Base-by-base conservation (phyloP, 2,797 vertebrate species). In the Myotis myotis region DNA sequence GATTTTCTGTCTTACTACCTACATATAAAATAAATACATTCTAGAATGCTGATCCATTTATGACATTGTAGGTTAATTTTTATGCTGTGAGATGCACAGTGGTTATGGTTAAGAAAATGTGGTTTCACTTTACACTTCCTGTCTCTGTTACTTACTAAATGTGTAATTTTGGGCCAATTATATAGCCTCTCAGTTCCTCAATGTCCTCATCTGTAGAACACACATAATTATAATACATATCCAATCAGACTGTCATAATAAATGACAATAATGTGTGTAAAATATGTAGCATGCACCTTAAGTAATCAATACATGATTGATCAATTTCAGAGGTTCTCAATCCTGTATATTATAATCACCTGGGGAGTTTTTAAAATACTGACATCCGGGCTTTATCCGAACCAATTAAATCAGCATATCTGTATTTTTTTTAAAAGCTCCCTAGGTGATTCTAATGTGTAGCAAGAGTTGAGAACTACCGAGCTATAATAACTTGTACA, bases 101-200 rank as follows among this genome's bases (percentile, higher is more conserved):
- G 20, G 64, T n/a, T 80, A 57, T 84, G n/a, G 66, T 38, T 95
- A 89, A 87, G 28, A 84, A 93, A 89, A 76, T 36, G 17, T 78
- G 38, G 53, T 70, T 72, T 72, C n/a, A 66, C 8, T 6, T 60
- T 51, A 55, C 28, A 68, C 20, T 41, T 49, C 20, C 22, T 92
- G 9, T 66, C 13, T 97, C 19, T 36, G 20, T 16, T 80, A 19
- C 85, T 62, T 38, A 33, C 6, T 47, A 81, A 41, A 44, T 41
- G 20, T 74, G 38, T 66, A 71, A 76, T 78, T n/a, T 84, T 51
- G 30, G 25, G 11, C 7, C 87, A 72, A 80, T 51, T 41, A 75
- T 62, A 44, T 68, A 66, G 78, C 19, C 20, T 83, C 57, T 94
- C 85, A 53, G 15, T 78, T 93, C 41, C 25, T 89, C 49, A 64